Conservation (phyloP, 2,888 invertebrate genomes). For the Troilus luridus region DNA sequence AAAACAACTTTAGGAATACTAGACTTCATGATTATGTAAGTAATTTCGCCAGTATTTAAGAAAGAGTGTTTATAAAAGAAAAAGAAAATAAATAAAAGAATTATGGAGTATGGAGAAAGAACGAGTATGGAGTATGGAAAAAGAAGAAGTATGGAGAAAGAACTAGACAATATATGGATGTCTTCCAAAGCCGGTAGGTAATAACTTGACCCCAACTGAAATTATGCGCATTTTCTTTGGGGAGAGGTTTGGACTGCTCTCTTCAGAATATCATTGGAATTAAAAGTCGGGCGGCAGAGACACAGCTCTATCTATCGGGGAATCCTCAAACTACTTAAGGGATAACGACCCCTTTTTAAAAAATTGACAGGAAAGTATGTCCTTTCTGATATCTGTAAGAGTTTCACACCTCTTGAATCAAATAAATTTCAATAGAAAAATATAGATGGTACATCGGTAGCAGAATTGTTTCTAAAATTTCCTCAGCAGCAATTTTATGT, state of each 20-base stretch:
- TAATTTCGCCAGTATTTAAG: too few species aligned
- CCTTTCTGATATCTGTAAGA: too few species aligned
- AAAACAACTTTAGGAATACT: too few species aligned
- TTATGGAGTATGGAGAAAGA: neutral
- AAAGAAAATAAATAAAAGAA: too few species aligned
- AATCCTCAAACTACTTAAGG: neutral
- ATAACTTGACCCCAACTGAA: neutral
- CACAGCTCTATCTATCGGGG: neutral
- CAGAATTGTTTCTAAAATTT: too few species aligned
- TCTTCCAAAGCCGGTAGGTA: neutral
- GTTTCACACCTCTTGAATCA: too few species aligned
- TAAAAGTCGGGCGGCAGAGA: neutral
- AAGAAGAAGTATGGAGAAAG: neutral
- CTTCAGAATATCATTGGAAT: slow-evolving; percentile 2
- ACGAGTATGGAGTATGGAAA: neutral
- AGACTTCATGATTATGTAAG: too few species aligned
- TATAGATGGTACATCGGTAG: too few species aligned
- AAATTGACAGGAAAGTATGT: neutral
- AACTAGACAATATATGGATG: neutral
- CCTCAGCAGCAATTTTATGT: too few species aligned
- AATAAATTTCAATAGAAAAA: too few species aligned
- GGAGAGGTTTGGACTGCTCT: neutral
- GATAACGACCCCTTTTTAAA: neutral
- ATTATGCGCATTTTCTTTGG: neutral
- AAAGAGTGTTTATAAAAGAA: too few species aligned